phyloP scores from a whole-genome alignment of 2,888 invertebrate genomes.

The Aelia acuminata region DNA sequence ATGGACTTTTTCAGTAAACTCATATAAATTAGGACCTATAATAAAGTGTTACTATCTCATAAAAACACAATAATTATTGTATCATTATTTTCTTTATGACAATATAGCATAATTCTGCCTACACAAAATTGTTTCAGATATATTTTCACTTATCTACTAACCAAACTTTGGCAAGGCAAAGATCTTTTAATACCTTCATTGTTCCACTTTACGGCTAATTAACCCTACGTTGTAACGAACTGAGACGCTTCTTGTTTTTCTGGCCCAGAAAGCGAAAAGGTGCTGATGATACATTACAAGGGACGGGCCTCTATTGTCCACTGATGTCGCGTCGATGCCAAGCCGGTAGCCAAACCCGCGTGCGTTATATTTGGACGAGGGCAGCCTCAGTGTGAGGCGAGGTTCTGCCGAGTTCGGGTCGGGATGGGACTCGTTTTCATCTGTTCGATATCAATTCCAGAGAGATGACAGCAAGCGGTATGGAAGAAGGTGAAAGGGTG shows the following conservation, averaged over 20 bases:
- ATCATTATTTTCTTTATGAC: too few relatives aligned
- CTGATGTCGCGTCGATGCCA: constrained; percentile 12
- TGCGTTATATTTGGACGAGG: constrained; percentile 7
- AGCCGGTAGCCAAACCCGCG: constrained; percentile 24
- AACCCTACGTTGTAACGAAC: not conserved
- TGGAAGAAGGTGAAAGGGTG: constrained; percentile 34
- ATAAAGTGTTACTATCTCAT: too few relatives aligned
- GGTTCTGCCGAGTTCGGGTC: constrained; percentile 17
- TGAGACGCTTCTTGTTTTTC: constrained; percentile 8
- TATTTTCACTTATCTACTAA: not conserved
- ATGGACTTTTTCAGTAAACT: too few relatives aligned
- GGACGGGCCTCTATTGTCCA: not conserved
- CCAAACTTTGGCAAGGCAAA: not conserved
- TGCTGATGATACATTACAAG: constrained; percentile 28
- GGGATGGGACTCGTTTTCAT: not conserved
- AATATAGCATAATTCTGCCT: too few relatives aligned
- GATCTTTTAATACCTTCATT: constrained; percentile 16
- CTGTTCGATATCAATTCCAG: not conserved
- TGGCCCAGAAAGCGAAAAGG: not conserved
- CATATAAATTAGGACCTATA: too few relatives aligned
- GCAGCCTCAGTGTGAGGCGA: constrained; percentile 36
- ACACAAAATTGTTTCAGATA: not conserved
- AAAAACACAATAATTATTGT: too few relatives aligned
- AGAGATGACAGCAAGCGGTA: constrained; percentile 30
- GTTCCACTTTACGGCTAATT: constrained; percentile 36